phyloP scores from a whole-genome alignment of 2,888 invertebrate species.

The Stenodema calcarata region DNA sequence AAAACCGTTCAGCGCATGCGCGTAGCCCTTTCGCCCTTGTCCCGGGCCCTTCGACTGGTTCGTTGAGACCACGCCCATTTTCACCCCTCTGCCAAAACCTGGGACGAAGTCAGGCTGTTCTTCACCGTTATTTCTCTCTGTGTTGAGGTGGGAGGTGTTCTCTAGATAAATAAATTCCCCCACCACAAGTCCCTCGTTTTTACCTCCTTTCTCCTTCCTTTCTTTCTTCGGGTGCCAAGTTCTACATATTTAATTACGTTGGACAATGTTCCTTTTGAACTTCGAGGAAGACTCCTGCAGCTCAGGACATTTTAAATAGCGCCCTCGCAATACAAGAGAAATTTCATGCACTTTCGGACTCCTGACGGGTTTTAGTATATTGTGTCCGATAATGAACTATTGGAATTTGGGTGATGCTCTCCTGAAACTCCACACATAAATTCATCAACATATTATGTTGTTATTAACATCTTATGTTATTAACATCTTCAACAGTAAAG shows the following conservation, averaged over 20 bases:
- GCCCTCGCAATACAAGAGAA: too few species aligned
- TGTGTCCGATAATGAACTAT: too few species aligned
- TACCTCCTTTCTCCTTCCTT: not conserved
- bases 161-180: conserved; percentile 19
- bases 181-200: not conserved
- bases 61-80: conserved; percentile 10
- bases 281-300: not conserved
- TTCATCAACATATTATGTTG: too few species aligned
- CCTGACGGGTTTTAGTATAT: too few species aligned
- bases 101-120: not conserved
- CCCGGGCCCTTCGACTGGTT: not conserved
- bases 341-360: too few species aligned
- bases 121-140: not conserved
- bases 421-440: too few species aligned
- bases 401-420: too few species aligned
- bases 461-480: too few species aligned
- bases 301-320: too few species aligned
- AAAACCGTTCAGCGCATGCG: conserved; percentile 6
- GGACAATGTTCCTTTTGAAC: conserved; percentile 31
- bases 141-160: not conserved
- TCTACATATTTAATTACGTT: conserved; percentile 51
- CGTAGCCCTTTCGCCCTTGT: not conserved
- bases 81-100: not conserved
- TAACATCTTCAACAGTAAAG: too few species aligned
- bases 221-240: not conserved